Evolutionary conservation across 1,140 invertebrate genomes (phyloP), one percentile per base, ranked within the genome.

Genomic region (Drosophila navojoa): DNA sequence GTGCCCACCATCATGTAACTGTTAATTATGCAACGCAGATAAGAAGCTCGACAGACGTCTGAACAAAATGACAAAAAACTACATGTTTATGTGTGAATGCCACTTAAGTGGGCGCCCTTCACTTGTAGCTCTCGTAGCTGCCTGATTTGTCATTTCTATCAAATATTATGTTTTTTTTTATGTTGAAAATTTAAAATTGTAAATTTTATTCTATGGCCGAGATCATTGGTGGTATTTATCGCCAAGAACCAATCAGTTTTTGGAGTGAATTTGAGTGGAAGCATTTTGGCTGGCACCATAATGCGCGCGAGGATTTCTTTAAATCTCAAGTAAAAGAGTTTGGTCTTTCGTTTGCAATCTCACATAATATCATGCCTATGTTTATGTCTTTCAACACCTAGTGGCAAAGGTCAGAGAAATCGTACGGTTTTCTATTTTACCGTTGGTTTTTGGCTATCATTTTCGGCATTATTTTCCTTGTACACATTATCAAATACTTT

Each of bases 1-100:
- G 9, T 22, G 54, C 60, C 16, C 53, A 80, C 59, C 57, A 60
- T 49, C 71, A 71, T 76, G 63, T 69, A 76, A 71, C 67, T 80
- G 79, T 78, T 86, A 81, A 87, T 86, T 87, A 87, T 86, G 82
- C 82, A 79, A 53, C 66, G 45, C 61, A 38, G 60, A 76, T 81
- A 81, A 81, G 71, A 50, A 63, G 60, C 57, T 58, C 29, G 32
- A 16, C 22, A 32, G 32, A 35, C 15, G 47, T 4, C 27, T 32
- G 9, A 44, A 44, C 19, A 44, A 44, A 15, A 44, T 6, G 13
- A n/a, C 42, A 7, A 15, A 44, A 7, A 44, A 15, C 15, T 11
- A 49, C 35, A 38, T 38, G 3, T 38, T 11, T 38, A 11, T n/a
- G 35, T 29, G 29, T 15, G 45, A 54, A 54, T 45, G 32, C 32